Conservation (phyloP, 2,888 invertebrate species). For the Philhelius pedissequus region DNA sequence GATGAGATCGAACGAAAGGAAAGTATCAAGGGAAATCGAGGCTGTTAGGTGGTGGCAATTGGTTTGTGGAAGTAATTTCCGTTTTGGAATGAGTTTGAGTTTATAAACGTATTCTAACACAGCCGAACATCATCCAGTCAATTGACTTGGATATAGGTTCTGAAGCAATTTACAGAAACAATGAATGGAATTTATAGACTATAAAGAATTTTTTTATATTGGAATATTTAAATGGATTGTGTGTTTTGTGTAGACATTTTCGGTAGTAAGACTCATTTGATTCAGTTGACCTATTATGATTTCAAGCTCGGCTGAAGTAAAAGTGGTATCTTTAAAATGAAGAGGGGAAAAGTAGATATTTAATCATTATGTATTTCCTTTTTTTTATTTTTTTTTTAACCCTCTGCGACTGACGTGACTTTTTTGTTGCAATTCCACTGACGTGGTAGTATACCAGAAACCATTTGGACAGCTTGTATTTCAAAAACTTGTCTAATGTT, state of each 20-base stretch:
- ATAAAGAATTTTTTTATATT: neutral
- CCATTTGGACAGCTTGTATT: too few relatives aligned
- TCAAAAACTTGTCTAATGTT: too few relatives aligned
- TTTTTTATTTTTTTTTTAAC: too few relatives aligned
- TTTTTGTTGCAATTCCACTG: too few relatives aligned
- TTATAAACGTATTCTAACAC: neutral
- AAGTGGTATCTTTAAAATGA: neutral
- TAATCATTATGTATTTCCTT: too few relatives aligned
- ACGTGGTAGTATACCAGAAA: too few relatives aligned
- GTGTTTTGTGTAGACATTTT: neutral
- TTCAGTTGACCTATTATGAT: neutral
- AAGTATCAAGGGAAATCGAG: slow-evolving; percentile 24
- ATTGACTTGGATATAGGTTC: slow-evolving; percentile 44
- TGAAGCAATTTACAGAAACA: neutral
- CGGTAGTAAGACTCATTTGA: neutral
- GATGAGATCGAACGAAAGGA: neutral
- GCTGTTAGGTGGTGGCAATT: slow-evolving; percentile 30
- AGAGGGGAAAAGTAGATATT: neutral
- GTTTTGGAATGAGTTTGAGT: slow-evolving; percentile 29
- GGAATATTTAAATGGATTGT: slow-evolving; percentile 10
- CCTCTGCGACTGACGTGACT: too few relatives aligned
- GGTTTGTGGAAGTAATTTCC: slow-evolving; percentile 52
- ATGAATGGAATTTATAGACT: neutral
- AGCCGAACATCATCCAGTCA: slow-evolving; percentile 36
- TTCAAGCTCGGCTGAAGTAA: neutral